Conservation (phyloP, 2,888 invertebrate species). For the Macrosiphum euphorbiae region DNA sequence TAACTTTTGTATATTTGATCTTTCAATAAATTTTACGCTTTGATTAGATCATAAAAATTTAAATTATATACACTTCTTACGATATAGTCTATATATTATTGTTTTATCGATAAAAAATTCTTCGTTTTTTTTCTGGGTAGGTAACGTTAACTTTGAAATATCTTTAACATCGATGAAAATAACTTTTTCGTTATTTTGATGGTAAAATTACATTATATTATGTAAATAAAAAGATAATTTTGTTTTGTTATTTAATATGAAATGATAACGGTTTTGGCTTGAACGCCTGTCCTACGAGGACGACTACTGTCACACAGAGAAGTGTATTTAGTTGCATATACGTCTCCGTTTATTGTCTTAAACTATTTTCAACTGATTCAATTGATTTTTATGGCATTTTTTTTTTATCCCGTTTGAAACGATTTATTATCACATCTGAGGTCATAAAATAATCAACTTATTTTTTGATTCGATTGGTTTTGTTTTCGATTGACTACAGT, state of each 20-base stretch:
- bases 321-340: slow-evolving; percentile 18
- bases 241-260: neutral
- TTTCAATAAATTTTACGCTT: neutral
- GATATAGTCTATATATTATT: too few relatives aligned
- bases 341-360: neutral
- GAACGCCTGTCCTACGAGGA: neutral
- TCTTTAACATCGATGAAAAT: neutral
- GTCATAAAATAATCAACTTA: neutral
- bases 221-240: neutral
- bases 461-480: neutral
- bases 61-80: too few relatives aligned
- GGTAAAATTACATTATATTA: neutral
- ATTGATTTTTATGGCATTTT: neutral
- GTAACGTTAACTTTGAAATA: neutral
- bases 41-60: too few relatives aligned
- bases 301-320: too few relatives aligned
- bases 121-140: neutral
- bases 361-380: neutral
- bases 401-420: neutral
- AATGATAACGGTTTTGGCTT: neutral
- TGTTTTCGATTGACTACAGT: neutral
- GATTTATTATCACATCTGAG: neutral
- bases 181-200: neutral
- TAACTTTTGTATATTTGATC: neutral
- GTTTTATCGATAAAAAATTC: neutral